These are phyloP conservation scores for Drosophila athabasca DNA, from an alignment of 1,140 invertebrate genomes.

Conservation along the genomic window DNA sequence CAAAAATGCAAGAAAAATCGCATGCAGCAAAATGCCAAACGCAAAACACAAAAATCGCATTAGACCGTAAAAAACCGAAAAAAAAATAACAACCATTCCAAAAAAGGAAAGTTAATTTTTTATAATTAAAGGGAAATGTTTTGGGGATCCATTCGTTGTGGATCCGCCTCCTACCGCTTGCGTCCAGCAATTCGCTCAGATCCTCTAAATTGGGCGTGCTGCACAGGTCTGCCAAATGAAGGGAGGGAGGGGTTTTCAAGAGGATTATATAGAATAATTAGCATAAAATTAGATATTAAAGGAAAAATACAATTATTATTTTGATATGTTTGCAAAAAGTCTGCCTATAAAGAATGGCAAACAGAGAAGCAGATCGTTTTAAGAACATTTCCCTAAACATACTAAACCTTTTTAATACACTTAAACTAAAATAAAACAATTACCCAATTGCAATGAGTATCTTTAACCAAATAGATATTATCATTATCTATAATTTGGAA, in stretches of 20 bases:
- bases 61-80: conserved; percentile 10
- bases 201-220: conserved; percentile 74
- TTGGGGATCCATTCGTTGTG: conserved; percentile 19
- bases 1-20: conserved; percentile 68
- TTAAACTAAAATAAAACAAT: too few species aligned
- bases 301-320: too few species aligned
- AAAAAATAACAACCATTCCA: conserved; percentile 8
- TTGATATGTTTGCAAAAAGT: too few species aligned
- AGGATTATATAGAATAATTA: conserved; percentile 23
- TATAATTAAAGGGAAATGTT: conserved; percentile 6
- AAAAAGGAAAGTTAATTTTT: conserved; percentile 22
- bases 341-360: too few species aligned
- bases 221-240: conserved; percentile 61
- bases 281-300: neutral
- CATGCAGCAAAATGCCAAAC: conserved; percentile 44
- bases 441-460: too few species aligned
- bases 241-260: neutral
- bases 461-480: too few species aligned
- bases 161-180: conserved; percentile 70
- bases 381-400: too few species aligned
- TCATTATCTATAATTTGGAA: too few species aligned
- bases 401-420: too few species aligned
- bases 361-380: too few species aligned
- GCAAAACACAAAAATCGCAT: conserved; percentile 31
- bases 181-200: conserved; percentile 72